phyloP scores from a whole-genome alignment of 1,140 invertebrate species.

The Ostrea denselamellosa region DNA sequence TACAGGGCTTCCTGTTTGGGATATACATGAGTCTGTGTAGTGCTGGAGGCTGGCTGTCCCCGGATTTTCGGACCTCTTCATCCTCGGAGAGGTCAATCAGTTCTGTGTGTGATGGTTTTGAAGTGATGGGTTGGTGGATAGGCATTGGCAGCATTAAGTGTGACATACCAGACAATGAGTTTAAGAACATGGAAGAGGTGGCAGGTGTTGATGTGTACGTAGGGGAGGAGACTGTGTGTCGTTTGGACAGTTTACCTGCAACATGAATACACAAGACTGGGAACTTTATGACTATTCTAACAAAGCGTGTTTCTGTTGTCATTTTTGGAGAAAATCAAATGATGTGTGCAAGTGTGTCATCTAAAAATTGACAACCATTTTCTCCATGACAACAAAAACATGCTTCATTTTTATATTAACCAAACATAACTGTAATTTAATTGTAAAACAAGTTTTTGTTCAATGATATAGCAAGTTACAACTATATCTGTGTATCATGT shows the following conservation, averaged over 20 bases:
- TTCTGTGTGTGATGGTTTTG: background rate
- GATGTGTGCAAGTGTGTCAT: no score
- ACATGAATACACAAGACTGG: background rate
- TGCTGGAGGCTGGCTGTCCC: background rate
- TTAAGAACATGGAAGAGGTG: background rate
- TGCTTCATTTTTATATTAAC: no score
- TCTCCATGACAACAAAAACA: no score
- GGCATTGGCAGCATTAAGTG: background rate
- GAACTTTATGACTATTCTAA: no score
- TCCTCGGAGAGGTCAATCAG: slow-evolving; percentile 13
- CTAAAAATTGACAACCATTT: no score
- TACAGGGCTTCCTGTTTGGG: slow-evolving; percentile 34
- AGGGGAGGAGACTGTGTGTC: background rate
- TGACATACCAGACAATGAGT: background rate
- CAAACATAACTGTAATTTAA: no score
- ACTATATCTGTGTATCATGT: no score
- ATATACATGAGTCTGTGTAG: slow-evolving; percentile 32
- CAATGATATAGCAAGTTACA: no score
- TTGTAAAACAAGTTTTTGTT: no score
- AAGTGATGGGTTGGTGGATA: background rate
- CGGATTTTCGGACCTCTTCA: background rate
- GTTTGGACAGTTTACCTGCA: slow-evolving; percentile 6
- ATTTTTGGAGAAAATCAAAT: no score
- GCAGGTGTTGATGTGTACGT: background rate
- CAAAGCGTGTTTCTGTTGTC: no score